These are phyloP conservation scores for Austrolebias charrua DNA, from an alignment of 2,797 vertebrate species.

Conservation along the genomic window DNA sequence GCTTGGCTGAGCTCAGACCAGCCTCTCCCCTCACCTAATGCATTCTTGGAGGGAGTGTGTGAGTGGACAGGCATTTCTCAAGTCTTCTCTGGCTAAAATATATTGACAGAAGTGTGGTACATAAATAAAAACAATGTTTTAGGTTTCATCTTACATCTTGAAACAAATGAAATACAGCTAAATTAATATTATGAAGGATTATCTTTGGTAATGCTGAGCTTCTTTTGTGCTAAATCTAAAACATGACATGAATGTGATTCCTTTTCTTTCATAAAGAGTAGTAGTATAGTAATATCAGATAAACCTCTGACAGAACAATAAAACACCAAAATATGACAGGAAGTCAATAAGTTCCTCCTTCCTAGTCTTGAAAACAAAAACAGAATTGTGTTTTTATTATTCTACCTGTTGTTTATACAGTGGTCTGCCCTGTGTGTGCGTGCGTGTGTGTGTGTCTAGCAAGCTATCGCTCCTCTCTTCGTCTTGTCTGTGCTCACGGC, in stretches of 20 bases:
- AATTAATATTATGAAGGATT: constrained; percentile 21
- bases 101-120: constrained; percentile 19
- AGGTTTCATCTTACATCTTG: constrained; percentile 2
- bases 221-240: constrained; percentile 14
- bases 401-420: constrained; percentile 60
- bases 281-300: background rate
- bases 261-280: constrained; percentile 14
- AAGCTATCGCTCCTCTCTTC: constrained; percentile 55
- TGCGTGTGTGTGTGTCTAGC: constrained; percentile 51
- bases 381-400: constrained; percentile 9
- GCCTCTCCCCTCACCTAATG: constrained; percentile 22
- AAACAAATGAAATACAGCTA: background rate
- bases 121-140: constrained; percentile 19
- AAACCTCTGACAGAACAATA: background rate
- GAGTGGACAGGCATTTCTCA: constrained; percentile 27
- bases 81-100: constrained; percentile 36
- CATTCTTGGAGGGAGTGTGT: constrained; percentile 41
- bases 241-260: constrained; percentile 11
- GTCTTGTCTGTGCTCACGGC: constrained; percentile 72
- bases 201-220: constrained; percentile 3
- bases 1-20: constrained; percentile 41
- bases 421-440: constrained; percentile 46
- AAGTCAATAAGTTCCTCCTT: constrained; percentile 10
- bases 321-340: constrained; percentile 2
- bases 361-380: constrained; percentile 12